Evolutionary conservation across 2,888 invertebrate genomes (phyloP), one percentile per base, ranked within the genome.

Genomic region (Spodoptera picta): DNA sequence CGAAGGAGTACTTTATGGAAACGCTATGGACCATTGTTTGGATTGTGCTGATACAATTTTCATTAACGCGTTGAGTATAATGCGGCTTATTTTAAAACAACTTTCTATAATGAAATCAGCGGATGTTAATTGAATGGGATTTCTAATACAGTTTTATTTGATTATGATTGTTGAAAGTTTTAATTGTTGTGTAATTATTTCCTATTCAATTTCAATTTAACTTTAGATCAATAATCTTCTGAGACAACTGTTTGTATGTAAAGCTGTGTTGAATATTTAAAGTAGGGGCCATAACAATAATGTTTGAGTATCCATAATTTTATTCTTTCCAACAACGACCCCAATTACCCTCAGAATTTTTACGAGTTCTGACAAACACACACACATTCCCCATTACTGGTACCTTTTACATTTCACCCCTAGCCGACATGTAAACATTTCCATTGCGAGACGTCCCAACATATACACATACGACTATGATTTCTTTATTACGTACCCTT

Each of bases 381-480:
- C 60, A 61, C 60, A 58, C 62, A 66, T 65, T 58, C 54, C 45
- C 49, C 52, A 49, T 64, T 61, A 65, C 60, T 62, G 48, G 57
- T 77, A 79, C 84, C 81, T 81, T 81, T 80, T 82, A 81, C 81
- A 81, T 69, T 67, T 65, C 62, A 59, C 61, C 69, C 76, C 64
- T 69, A 87, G 84, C 65, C 87, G 85, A 84, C 84, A 85, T 86
- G 90, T 90, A 91, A 90, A 92, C 89, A 90, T 89, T 90, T 91
- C 90, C 89, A 89, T 89, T 84, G 84, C 83, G 85, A 74, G 69
- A 85, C 85, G 83, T 87, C 64, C 64, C 73, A 69, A 76, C 70
- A 79, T 78, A 70, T 72, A 77, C 73, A 78, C 76, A 74, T 69
- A 73, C 60, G 77, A 78, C 87, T 90, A 90, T 90, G 89, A 91